Percentiles rank a stretch among this genome's conserved stretches.
Conservation (phyloP, 2,888 invertebrate genomes). For the Caenorhabditis sp. region DNA sequence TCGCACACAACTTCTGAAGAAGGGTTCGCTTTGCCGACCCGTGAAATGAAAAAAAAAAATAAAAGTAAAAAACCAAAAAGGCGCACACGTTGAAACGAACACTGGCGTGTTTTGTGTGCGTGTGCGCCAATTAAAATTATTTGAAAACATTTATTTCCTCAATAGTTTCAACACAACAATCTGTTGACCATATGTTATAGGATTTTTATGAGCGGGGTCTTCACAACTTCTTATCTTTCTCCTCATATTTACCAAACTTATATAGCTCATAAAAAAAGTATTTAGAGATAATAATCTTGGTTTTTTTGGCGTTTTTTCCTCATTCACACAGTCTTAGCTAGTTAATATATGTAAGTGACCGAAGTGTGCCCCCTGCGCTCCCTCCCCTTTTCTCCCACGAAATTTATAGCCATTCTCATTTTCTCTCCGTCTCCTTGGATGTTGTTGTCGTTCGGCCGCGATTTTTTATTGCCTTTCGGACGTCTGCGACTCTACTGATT, state of each 20-base stretch:
- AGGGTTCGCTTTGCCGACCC: too few relatives aligned
- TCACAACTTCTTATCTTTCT: background rate
- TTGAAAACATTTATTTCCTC: too few relatives aligned
- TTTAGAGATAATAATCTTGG: background rate
- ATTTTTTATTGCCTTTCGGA: constrained; percentile 42
- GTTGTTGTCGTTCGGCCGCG: background rate
- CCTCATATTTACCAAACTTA: background rate
- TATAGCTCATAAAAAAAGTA: background rate
- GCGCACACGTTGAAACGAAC: too few relatives aligned
- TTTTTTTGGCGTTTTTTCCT: background rate
- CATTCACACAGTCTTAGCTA: background rate
- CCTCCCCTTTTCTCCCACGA: too few relatives aligned
- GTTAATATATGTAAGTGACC: background rate
- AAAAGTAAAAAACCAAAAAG: too few relatives aligned
- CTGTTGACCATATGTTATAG: too few relatives aligned
- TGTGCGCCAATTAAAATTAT: too few relatives aligned
- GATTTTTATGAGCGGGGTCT: too few relatives aligned
- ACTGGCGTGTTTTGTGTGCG: too few relatives aligned
- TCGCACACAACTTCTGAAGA: too few relatives aligned
- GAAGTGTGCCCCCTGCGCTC: constrained; percentile 16
- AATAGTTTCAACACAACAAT: too few relatives aligned
- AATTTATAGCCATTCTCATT: constrained; percentile 42
- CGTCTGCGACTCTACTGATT: constrained; percentile 17
- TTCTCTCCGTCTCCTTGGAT: background rate
- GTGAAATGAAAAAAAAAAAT: too few relatives aligned